A percentile compares a stretch with the other conserved stretches of the same genome.
Conservation (phyloP, 2,888 invertebrate genomes). For the Charanyca ferruginea region DNA sequence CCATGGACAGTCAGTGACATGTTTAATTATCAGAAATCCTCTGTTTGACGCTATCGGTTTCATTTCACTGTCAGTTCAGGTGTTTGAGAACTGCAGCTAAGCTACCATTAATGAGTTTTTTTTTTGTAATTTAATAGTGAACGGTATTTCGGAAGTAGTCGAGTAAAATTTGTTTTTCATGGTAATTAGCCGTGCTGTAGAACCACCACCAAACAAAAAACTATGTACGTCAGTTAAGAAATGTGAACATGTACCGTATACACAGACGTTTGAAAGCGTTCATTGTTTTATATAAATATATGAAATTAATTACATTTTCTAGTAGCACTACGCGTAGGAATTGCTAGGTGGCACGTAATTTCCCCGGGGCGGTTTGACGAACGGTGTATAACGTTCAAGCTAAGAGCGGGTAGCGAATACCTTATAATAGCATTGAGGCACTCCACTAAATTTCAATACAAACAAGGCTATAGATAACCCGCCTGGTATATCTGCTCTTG, state of each 20-base stretch:
- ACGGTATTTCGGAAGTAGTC: constrained; percentile 15
- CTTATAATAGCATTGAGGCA: constrained; percentile 24
- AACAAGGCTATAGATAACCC: constrained; percentile 31
- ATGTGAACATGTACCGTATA: constrained; percentile 38
- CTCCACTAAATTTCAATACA: constrained; percentile 43
- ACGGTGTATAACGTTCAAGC: constrained; percentile 63
- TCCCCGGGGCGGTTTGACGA: constrained; percentile 79
- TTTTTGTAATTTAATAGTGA: constrained; percentile 28
- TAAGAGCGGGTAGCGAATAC: constrained; percentile 62
- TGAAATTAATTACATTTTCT: constrained; percentile 83
- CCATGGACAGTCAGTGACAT: constrained; percentile 51
- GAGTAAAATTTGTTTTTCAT: constrained; percentile 19
- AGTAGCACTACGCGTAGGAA: constrained; percentile 70
- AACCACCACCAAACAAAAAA: constrained; percentile 36
- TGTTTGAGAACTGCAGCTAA: constrained; percentile 39
- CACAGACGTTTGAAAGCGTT: constrained; percentile 64
- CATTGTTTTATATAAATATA: constrained; percentile 73
- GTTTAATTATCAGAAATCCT: constrained; percentile 64
- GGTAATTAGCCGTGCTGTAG: constrained; percentile 38
- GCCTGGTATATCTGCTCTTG: constrained; percentile 33
- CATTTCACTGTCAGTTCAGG: constrained; percentile 33
- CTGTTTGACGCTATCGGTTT: constrained; percentile 63
- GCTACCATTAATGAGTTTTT: constrained; percentile 51
- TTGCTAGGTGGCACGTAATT: constrained; percentile 81
- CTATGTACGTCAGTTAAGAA: constrained; percentile 20